A percentile compares a stretch with the other conserved stretches of the same genome.
Evolutionary conservation across 2,888 invertebrate genomes (phyloP).

Genomic region (Actias luna): DNA sequence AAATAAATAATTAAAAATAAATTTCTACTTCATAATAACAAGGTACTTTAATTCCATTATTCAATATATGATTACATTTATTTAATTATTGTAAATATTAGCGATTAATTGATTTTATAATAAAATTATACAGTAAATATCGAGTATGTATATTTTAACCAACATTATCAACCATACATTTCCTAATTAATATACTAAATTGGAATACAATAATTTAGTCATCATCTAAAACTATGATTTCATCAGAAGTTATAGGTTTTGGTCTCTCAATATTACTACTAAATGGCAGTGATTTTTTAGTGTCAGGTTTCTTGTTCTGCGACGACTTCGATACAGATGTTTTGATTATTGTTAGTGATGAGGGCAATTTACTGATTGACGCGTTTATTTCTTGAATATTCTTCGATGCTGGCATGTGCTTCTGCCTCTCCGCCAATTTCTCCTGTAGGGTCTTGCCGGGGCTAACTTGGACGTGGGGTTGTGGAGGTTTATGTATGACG

Average conservation of each 20-base stretch:
- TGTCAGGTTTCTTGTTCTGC: conserved; percentile 53
- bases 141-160: conserved; percentile 5
- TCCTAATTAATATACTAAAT: not conserved
- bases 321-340: conserved; percentile 48
- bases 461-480: conserved; percentile 72
- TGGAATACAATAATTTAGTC: conserved; percentile 43
- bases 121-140: conserved; percentile 9
- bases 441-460: conserved; percentile 86
- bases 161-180: not conserved
- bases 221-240: conserved; percentile 74
- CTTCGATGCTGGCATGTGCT: conserved; percentile 60
- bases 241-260: conserved; percentile 62
- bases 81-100: conserved; percentile 6
- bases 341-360: conserved; percentile 79
- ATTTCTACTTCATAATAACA: not conserved
- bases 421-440: conserved; percentile 85
- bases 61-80: not conserved
- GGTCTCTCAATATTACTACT: conserved; percentile 46
- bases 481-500: conserved; percentile 60
- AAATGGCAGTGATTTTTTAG: conserved; percentile 59
- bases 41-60: not conserved
- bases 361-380: conserved; percentile 73
- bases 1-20: not conserved
- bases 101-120: conserved; percentile 10
- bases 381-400: conserved; percentile 53